Evolutionary conservation across 35 echinoderm and acorn worm species (phyloP).

Genomic region (Apostichopus parvimensis): DNA sequence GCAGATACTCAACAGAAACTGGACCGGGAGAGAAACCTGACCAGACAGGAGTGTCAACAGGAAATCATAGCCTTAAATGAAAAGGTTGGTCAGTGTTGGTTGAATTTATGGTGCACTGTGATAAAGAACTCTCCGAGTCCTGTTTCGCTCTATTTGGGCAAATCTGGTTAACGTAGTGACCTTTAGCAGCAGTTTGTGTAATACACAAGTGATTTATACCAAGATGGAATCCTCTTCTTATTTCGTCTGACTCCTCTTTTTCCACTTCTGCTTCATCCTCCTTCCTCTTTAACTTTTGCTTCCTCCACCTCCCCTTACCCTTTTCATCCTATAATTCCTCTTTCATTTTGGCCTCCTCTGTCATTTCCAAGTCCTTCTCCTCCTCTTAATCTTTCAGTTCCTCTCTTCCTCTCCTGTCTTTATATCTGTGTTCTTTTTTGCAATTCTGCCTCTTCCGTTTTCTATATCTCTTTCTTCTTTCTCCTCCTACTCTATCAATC

Average conservation of each 20-base stretch:
- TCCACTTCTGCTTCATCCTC: too few relatives aligned
- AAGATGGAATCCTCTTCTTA: too few relatives aligned
- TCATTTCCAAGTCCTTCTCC: neutral
- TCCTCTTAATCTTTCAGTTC: neutral
- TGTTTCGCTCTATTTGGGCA: too few relatives aligned
- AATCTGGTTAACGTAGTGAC: too few relatives aligned
- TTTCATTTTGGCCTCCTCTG: neutral
- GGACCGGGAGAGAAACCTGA: conserved; percentile 63
- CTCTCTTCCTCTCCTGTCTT: neutral
- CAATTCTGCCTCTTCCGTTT: neutral
- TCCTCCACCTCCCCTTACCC: neutral
- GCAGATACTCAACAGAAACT: conserved; percentile 80
- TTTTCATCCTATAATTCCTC: neutral
- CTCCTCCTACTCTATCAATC: neutral
- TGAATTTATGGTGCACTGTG: neutral
- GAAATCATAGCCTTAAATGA: conserved; percentile 77
- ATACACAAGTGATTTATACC: too few relatives aligned
- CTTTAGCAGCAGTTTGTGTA: too few relatives aligned
- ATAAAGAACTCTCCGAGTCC: neutral
- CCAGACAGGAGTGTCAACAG: conserved; percentile 73
- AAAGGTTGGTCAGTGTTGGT: conserved; percentile 57
- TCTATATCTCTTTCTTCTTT: neutral
- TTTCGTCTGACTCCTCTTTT: too few relatives aligned
- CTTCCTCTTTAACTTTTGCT: too few relatives aligned
- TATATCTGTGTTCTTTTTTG: neutral